Percentiles rank a stretch among this genome's conserved stretches.
These are phyloP conservation scores for Damaliscus lunatus DNA, from an alignment of 2,113 vertebrate genomes.

Conservation along the genomic window DNA sequence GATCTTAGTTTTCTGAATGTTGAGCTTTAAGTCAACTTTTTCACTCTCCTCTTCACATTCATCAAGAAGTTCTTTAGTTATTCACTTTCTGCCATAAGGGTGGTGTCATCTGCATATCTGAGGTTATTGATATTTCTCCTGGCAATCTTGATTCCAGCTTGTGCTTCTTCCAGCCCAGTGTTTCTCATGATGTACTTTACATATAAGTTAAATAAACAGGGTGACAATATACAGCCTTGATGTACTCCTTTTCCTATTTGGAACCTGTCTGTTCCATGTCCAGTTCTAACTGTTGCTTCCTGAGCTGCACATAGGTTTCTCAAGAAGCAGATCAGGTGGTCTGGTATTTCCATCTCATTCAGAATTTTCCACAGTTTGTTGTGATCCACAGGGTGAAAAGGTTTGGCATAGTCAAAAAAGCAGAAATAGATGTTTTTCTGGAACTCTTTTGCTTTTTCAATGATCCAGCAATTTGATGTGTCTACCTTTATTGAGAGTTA, in stretches of 20 bases:
- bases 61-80: not conserved
- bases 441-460: not conserved
- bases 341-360: not conserved
- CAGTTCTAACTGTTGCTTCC: not conserved
- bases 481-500: not conserved
- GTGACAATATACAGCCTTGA: not conserved
- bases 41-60: not conserved
- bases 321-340: not conserved
- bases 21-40: not conserved
- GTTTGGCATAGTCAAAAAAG: not conserved
- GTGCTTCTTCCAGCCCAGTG: not conserved
- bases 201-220: not conserved
- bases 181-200: not conserved
- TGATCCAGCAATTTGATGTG: not conserved
- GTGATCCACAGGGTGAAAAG: not conserved
- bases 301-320: not conserved
- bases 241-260: not conserved
- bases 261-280: not conserved
- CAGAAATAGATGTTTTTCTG: not conserved
- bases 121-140: not conserved
- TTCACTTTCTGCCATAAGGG: not conserved
- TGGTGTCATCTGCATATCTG: not conserved
- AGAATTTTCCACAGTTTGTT: not conserved
- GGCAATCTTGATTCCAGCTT: not conserved
- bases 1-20: not conserved